phyloP scores from a whole-genome alignment of 2,797 vertebrate genomes.

The Rhinatrema bivittatum region DNA sequence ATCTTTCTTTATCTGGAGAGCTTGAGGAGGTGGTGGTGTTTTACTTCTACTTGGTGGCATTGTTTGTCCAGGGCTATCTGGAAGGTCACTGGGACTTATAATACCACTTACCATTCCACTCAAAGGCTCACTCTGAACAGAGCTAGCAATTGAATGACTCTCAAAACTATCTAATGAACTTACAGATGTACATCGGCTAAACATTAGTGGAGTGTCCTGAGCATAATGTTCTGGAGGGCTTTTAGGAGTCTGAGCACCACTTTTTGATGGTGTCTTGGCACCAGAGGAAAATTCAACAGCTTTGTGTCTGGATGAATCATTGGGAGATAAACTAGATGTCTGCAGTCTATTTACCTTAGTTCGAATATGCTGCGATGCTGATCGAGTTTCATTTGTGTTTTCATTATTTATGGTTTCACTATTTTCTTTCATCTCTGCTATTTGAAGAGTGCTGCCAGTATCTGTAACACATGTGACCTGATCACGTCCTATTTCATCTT shows the following conservation, averaged over 20 bases:
- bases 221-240: conserved; percentile 92
- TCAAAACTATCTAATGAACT: conserved; percentile 96
- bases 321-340: conserved; percentile 56
- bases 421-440: conserved; percentile 73
- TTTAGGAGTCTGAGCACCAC: conserved; percentile 92
- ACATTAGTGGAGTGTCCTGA: conserved; percentile 96
- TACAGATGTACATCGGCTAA: conserved; percentile 94
- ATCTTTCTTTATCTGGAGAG: conserved; percentile 59
- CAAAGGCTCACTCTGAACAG: conserved; percentile 89
- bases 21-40: conserved; percentile 75
- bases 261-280: conserved; percentile 81
- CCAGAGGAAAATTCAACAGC: conserved; percentile 78
- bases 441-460: conserved; percentile 69
- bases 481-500: conserved; percentile 80
- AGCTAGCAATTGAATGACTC: conserved; percentile 91
- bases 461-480: conserved; percentile 51
- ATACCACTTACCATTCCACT: conserved; percentile 94
- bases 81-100: conserved; percentile 93
- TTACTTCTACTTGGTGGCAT: conserved; percentile 96
- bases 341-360: conserved; percentile 67
- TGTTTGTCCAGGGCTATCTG: conserved; percentile 95
- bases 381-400: conserved; percentile 52
- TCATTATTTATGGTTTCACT: conserved; percentile 43
- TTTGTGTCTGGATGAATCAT: conserved; percentile 71
- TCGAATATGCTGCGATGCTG: conserved; percentile 59